phyloP scores from a whole-genome alignment of 2,797 vertebrate species.

The Notoglanidium macrostoma region DNA sequence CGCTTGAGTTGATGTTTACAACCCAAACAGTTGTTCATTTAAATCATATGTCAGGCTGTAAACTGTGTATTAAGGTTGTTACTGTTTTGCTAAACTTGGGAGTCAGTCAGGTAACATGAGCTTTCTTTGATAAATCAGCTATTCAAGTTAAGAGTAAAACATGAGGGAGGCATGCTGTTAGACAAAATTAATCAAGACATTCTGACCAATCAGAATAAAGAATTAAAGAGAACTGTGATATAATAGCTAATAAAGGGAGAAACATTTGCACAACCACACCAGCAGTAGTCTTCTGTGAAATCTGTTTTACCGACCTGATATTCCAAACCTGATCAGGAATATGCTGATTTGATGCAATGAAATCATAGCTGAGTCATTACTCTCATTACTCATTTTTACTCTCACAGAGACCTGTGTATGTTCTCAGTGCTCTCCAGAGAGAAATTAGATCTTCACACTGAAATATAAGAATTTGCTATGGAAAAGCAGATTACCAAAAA shows the following conservation, averaged over 20 bases:
- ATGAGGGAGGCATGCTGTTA: background rate
- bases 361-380: background rate
- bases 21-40: slow-evolving; percentile 36
- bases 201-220: background rate
- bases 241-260: background rate
- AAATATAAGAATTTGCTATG: background rate
- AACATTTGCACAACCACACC: background rate
- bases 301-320: background rate
- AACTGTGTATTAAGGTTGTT: slow-evolving; percentile 28
- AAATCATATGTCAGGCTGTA: slow-evolving; percentile 32
- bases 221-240: too few relatives aligned
- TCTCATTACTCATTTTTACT: background rate
- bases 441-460: background rate
- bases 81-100: background rate
- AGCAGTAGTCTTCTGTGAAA: background rate
- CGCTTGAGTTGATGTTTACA: slow-evolving; percentile 25
- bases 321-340: background rate
- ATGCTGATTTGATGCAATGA: background rate
- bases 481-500: background rate
- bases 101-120: background rate
- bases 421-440: background rate
- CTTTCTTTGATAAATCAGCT: background rate
- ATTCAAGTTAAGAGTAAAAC: background rate
- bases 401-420: background rate
- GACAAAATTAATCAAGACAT: background rate